phyloP scores from a whole-genome alignment of 2,888 invertebrate genomes.

The Cheilosia soror region DNA sequence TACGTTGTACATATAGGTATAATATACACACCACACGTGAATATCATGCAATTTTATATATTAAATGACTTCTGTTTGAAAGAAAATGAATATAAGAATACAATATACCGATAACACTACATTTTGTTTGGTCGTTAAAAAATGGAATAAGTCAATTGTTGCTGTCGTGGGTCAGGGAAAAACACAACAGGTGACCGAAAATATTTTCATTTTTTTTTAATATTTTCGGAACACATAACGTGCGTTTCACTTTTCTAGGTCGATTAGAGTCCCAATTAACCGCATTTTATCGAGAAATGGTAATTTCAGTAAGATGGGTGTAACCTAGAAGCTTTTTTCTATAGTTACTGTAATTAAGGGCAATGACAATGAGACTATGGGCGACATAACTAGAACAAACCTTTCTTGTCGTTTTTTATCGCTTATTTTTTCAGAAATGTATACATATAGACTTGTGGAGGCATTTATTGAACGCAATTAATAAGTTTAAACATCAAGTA shows the following conservation, averaged over 20 bases:
- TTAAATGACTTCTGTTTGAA: slow-evolving; percentile 17
- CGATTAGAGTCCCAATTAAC: slow-evolving; percentile 41
- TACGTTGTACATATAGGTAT: too few species aligned
- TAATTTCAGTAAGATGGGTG: slow-evolving; percentile 19
- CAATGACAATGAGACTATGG: slow-evolving; percentile 27
- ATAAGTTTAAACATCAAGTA: neutral
- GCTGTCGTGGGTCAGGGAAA: slow-evolving; percentile 25
- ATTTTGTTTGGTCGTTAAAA: slow-evolving; percentile 8
- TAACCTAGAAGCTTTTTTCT: neutral
- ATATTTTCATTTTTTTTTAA: neutral
- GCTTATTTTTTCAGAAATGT: neutral
- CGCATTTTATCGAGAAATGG: slow-evolving; percentile 32
- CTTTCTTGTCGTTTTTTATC: slow-evolving; percentile 17
- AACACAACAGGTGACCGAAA: neutral
- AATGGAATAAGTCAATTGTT: slow-evolving; percentile 23
- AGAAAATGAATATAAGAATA: neutral
- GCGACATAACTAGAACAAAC: slow-evolving; percentile 9
- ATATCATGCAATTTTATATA: slow-evolving; percentile 12
- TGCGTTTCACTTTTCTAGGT: slow-evolving; percentile 21
- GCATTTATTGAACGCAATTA: neutral
- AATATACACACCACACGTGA: neutral
- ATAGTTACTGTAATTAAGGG: slow-evolving; percentile 27
- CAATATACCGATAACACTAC: neutral
- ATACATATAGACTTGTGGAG: neutral
- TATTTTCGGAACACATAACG: slow-evolving; percentile 20